Evolutionary conservation across 2,888 invertebrate species (phyloP), one percentile per base, ranked within the genome.

Genomic region (Acleris sparsana): DNA sequence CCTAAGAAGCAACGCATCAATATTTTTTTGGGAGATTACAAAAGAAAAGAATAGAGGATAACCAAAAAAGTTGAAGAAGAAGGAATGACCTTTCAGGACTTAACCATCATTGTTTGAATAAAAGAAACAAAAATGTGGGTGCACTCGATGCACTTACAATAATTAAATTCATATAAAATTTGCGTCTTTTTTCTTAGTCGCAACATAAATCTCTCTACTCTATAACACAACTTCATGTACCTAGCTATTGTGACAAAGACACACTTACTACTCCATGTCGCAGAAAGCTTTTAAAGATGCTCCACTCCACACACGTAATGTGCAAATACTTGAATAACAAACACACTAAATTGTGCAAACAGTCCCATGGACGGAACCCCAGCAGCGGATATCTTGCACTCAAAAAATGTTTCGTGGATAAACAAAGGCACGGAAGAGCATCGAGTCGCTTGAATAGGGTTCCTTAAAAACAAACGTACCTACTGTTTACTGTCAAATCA

Each of bases 291-390:
- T 62, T 66, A 61, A 60, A 66, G 61, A 56, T 52, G 52, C 52
- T 62, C 53, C 48, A 22, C 58, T 53, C 66, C 56, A 49, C 59
- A 59, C 60, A 58, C 58, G 69, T 60, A 53, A 33, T 56, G 69
- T 66, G 66, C 63, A 69, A 69, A 69, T 69, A 69, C 67, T 67
- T 63, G 78, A 76, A 84, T 80, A 80, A 83, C 81, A 84, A 83
- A 84, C 79, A 79, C 71, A 78, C 76, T 75, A 80, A 82, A 82
- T 80, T 83, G 80, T 80, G 75, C 82, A 86, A 87, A 88, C 82
- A 85, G 73, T 56, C 61, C 44, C 65, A 55, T 52, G 44, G 56
- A 33, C 57, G 62, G 62, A 57, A 57, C 62, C 62, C 66, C 62
- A 63, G 52, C 65, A 29, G 52, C 43, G 52, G 51, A 46, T 65